A percentile compares a stretch with the other conserved stretches of the same genome.
Conservation (phyloP, 2,888 invertebrate genomes). For the Drosophila kambysellisi region DNA sequence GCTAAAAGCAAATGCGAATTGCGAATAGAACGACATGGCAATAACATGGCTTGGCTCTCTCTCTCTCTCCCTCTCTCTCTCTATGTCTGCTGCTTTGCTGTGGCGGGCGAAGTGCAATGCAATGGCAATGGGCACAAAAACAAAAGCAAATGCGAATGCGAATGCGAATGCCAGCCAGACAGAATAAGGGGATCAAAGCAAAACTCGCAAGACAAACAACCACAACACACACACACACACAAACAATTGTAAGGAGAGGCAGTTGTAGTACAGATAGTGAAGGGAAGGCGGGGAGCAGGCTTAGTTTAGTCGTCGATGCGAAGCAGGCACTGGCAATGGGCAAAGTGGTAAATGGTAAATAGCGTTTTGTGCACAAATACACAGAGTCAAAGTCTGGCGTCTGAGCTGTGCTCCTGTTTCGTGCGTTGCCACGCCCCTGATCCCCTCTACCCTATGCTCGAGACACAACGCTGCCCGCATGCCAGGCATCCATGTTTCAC, state of each 20-base stretch:
- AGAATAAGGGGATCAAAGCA: constrained; percentile 78
- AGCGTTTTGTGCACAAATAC: constrained; percentile 27
- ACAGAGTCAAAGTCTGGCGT: constrained; percentile 38
- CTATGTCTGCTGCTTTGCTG: constrained; percentile 10
- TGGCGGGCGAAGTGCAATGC: constrained; percentile 78
- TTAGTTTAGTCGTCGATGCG: constrained; percentile 44
- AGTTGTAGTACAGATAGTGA: constrained; percentile 16
- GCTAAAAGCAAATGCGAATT: constrained; percentile 6
- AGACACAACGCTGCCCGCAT: not conserved
- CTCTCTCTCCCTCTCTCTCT: not conserved
- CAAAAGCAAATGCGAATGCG: constrained; percentile 51
- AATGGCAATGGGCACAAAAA: constrained; percentile 77
- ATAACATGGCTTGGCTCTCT: constrained; percentile 35
- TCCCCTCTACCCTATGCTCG: not conserved
- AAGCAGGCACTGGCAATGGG: constrained; percentile 33
- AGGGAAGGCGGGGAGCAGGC: not conserved
- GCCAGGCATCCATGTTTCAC: constrained; percentile 56
- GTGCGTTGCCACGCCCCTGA: constrained; percentile 65
- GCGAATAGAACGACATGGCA: constrained; percentile 38
- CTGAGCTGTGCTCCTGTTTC: constrained; percentile 75
- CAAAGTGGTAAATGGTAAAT: constrained; percentile 53
- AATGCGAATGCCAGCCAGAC: constrained; percentile 63
- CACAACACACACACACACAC: constrained; percentile 1
- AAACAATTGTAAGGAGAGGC: constrained; percentile 40
- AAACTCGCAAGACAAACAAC: constrained; percentile 68